Base-by-base conservation (phyloP, 2,797 vertebrate species). In the Florisuga fusca region DNA sequence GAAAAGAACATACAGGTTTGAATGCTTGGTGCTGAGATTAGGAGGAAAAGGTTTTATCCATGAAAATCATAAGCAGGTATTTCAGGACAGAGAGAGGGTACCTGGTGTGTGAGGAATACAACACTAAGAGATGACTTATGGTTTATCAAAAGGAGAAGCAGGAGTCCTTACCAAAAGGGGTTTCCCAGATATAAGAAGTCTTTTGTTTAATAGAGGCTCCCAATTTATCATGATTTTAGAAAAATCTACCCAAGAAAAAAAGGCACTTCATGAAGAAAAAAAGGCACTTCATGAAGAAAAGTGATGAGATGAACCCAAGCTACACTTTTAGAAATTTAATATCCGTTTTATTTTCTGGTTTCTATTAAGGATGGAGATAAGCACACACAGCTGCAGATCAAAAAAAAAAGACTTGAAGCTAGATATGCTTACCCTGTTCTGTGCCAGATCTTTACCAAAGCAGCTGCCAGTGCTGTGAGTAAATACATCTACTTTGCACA, bases 301-400 rank as follows among this genome's bases (percentile, higher is more conserved):
- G 14, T 23, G 34, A 82, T 53, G 75, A 61, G 53, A 36, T 4
- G 21, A 84, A 84, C 26, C 15, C 29, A 81, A 93, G 57, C 20
- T 10, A 48, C 36, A 88, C 8, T 81, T 91, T 84, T 54, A 45
- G 71, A 87, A 90, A 90, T 87, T 64, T 92, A 78, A 64, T 82
- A 67, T 71, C 46, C 2, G 0, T 77, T 86, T 90, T 66, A 57
- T 87, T 93, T 74, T 63, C 26, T 59, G 25, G 17, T 63, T 93
- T 93, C 85, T 33, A 5, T 86, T 91, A 82, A 82, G 84, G 93
- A 61, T 82, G 57, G 61, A 80, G 79, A 88, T 89, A 57, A 95
- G 72, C 94, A 93, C 63, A 73, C 89, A 74, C 93, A 95, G 91
- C 88, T 96, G 90, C 80, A 84, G 59, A 69, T 53, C 46, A 84